Evolutionary conservation across 2,888 invertebrate species (phyloP), one percentile per base, ranked within the genome.

Genomic region (Leptinotarsa peninsularis): DNA sequence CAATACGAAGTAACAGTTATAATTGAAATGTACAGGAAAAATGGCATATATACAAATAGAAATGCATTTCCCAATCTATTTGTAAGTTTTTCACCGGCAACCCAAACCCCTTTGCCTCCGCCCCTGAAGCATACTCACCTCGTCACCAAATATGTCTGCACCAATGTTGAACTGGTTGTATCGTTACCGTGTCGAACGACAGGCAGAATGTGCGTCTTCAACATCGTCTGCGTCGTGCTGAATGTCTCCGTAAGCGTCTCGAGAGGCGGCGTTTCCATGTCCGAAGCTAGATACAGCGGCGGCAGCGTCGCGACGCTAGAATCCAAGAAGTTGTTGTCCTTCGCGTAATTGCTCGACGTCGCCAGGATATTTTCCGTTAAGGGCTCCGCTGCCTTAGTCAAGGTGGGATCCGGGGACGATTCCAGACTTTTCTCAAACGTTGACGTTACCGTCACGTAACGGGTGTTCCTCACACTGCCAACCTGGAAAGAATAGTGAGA

Each of bases 201-300:
- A 0, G 97, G 97, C 71, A 97, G 89, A 76, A 97, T 92, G 86
- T 97, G 96, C 1, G 97, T 97, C 88, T 96, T 96, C 21, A 96
- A 89, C 90, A 96, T 93, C 14, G 94, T 91, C 87, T 97, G 96
- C 0, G 96, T 96, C 5, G 97, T 96, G 82, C 96, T 96, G 89
- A 96, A 97, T 4, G 96, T 96, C 89, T 97, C 96, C 0, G 96
- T 96, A 63, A 95, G 90, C 0, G 96, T 96, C 89, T 96, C 96
- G 70, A 97, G 88, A 0, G 96, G 95, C 17, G 96, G 96, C 0
- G 96, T 96, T 87, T 94, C 95, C 86, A 93, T 92, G 82, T 94
- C 94, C 14, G 93, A 92, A 10, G 94, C 92, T 58, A 96, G 89
- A 76, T 93, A 93, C 78, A 97, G 92, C 0, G 96, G 92, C 14